Conservation (phyloP, 2,888 invertebrate species). For the Phorcus lineatus region DNA sequence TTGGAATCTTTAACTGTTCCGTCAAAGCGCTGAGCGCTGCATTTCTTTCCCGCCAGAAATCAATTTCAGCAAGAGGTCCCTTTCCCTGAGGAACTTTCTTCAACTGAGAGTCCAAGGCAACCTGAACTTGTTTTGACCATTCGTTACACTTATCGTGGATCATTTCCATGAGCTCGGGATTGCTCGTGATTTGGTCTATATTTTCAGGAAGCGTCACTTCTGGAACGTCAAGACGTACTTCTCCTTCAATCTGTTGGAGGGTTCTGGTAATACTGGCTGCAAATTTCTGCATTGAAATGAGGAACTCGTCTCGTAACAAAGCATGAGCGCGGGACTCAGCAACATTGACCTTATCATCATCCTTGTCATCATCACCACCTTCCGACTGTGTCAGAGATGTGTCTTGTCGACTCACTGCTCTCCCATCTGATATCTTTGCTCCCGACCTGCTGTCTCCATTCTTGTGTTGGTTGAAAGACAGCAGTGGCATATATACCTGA, state of each 20-base stretch:
- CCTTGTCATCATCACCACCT: conserved; percentile 37
- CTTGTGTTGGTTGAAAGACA: conserved; percentile 73
- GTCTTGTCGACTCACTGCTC: conserved; percentile 54
- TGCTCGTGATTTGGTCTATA: conserved; percentile 73
- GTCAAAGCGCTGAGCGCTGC: conserved; percentile 85
- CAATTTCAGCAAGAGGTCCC: conserved; percentile 89
- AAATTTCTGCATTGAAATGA: conserved; percentile 78
- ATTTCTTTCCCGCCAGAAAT: conserved; percentile 89
- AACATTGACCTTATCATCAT: conserved; percentile 52
- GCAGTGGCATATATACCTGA: conserved; percentile 74
- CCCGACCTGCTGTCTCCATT: conserved; percentile 50
- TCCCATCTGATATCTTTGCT: conserved; percentile 33
- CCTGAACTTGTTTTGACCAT: conserved; percentile 78
- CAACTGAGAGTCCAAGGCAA: conserved; percentile 69
- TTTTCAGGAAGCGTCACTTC: conserved; percentile 69
- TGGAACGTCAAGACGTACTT: conserved; percentile 78
- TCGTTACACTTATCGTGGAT: conserved; percentile 77
- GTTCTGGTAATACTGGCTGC: conserved; percentile 80
- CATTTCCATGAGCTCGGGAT: conserved; percentile 74
- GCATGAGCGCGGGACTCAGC: conserved; percentile 68
- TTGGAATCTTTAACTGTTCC: conserved; percentile 87
- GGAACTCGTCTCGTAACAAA: conserved; percentile 77
- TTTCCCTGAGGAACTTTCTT: conserved; percentile 79
- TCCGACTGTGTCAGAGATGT: conserved; percentile 44
- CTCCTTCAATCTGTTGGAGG: conserved; percentile 85